Evolutionary conservation across 1,140 invertebrate species (phyloP), one percentile per base, ranked within the genome.

Genomic region (Drosophila watanabei): DNA sequence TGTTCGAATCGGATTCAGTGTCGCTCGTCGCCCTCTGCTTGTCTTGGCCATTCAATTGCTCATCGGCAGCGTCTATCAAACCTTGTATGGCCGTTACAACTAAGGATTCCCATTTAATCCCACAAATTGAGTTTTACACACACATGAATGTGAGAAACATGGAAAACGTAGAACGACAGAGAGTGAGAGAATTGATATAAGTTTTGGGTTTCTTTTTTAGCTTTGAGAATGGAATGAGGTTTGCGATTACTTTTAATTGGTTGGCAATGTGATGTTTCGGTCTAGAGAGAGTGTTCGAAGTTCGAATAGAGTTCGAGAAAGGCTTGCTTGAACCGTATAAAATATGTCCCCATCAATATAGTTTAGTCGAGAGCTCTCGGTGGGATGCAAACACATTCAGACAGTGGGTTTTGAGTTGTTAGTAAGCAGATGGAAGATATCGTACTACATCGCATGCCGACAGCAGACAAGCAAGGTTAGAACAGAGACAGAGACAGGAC

Each of bases 1-100:
- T 93, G 81, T 82, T 88, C 77, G 75, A 81, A 86, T 89, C 86
- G 75, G 81, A 65, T 78, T 92, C 91, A 80, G 80, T 81, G 43
- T 86, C 82, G 71, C 52, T 85, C 79, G 88, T 92, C 73, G 92
- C 78, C 73, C 80, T 85, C 64, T 80, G 83, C 72, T 92, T 79
- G 73, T 91, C 92, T 89, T 84, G 92, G 82, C 86, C 76, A 77
- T 92, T 93, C 65, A 93, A 88, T 86, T 93, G 92, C 77, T 93
- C 92, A 78, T 93, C 92, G 64, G 93, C 92, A 88, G 93, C 93
- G 86, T 93, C 93, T 84, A 93, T 93, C 79, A 93, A 84, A 87
- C 93, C 92, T 90, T 93, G 93, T 79, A 93, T 93, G 39, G 93
- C 93, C 80, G 92, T 93, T 80, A 93, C 91, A 85, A 93, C 92